Conservation (phyloP, 92 coral and sea anemone genomes). For the Metridium senile region DNA sequence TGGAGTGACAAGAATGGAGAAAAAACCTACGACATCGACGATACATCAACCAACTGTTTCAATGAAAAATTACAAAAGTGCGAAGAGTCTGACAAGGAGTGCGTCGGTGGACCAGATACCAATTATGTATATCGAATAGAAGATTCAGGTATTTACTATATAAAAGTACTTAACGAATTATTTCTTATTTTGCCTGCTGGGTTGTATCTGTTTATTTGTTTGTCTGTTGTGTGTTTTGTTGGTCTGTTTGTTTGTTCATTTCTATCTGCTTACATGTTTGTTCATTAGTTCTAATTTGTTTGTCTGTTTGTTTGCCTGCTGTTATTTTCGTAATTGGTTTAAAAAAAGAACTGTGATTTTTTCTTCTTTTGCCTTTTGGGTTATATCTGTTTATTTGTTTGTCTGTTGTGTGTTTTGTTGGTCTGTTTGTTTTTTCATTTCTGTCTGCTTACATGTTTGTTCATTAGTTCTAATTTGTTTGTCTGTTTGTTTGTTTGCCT, state of each 20-base stretch:
- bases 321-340: no score
- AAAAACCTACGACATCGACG: conserved; percentile 48
- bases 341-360: no score
- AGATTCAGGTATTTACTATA: neutral
- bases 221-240: no score
- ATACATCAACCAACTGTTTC: conserved; percentile 40
- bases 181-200: no score
- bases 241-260: neutral
- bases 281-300: no score
- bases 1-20: conserved; percentile 68
- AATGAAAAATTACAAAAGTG: conserved; percentile 31
- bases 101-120: conserved; percentile 57
- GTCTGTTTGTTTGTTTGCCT: neutral
- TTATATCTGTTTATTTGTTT: no score
- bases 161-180: neutral
- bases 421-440: neutral
- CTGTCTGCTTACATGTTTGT: no score
- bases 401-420: no score
- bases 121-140: conserved; percentile 50
- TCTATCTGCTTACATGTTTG: no score
- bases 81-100: conserved; percentile 28
- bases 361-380: no score
- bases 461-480: no score
- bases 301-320: neutral
- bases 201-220: no score